phyloP scores from a whole-genome alignment of 2,888 invertebrate genomes.

The Ypsolopha sequella region DNA sequence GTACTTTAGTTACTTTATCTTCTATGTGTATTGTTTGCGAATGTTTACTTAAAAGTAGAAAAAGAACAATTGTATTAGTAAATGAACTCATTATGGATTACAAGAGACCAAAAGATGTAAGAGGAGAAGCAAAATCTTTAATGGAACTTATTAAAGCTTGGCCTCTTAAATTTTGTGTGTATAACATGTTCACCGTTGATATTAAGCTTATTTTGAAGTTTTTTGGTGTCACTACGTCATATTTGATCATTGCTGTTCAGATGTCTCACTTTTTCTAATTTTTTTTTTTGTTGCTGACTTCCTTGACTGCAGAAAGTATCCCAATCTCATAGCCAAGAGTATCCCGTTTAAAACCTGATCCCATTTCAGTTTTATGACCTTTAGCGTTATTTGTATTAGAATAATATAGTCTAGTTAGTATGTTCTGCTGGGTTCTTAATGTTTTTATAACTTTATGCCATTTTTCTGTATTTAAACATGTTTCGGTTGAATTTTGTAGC shows the following conservation, averaged over 20 bases:
- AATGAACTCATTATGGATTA: conserved; percentile 12
- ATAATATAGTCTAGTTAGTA: too few species aligned
- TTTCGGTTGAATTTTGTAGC: too few species aligned
- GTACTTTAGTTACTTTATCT: conserved; percentile 4
- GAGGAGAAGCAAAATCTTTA: conserved; percentile 11
- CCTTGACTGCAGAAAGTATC: too few species aligned
- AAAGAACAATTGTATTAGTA: conserved; percentile 7
- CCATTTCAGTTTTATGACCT: too few species aligned
- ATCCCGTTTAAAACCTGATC: too few species aligned
- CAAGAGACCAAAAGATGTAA: conserved; percentile 1
- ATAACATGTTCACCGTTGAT: conserved; percentile 45
- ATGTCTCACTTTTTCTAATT: conserved; percentile 32
- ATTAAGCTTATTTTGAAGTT: conserved; percentile 45
- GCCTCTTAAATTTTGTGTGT: conserved; percentile 26
- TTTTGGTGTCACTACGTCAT: conserved; percentile 45
- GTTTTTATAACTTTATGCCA: too few species aligned
- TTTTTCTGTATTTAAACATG: too few species aligned
- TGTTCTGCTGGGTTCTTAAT: too few species aligned
- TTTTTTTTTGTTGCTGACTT: too few species aligned
- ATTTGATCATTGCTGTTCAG: conserved; percentile 48
- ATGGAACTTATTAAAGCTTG: conserved; percentile 10
- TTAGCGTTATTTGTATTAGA: too few species aligned
- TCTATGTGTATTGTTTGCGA: conserved; percentile 8
- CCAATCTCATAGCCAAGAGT: too few species aligned
- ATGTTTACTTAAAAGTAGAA: conserved; percentile 4